These are phyloP conservation scores for Leucoraja erinaceus DNA, from an alignment of 2,113 vertebrate species.

Conservation along the genomic window DNA sequence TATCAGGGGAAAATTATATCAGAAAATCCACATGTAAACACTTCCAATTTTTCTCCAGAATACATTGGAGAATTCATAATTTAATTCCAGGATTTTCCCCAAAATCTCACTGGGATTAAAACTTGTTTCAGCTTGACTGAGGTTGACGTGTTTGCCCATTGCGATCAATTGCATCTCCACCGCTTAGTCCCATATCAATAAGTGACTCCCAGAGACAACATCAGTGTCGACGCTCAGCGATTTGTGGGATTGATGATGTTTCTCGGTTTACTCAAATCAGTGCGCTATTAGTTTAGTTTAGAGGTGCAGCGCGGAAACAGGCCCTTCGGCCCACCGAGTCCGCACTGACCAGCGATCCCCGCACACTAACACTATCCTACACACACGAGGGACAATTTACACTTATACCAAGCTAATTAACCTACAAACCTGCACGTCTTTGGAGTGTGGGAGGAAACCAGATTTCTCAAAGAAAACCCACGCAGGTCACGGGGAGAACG, in stretches of 20 bases:
- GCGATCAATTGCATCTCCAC: background rate
- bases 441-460: too few relatives aligned
- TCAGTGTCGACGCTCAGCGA: background rate
- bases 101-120: background rate
- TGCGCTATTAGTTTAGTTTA: too few relatives aligned
- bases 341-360: too few relatives aligned
- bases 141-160: background rate
- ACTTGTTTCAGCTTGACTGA: background rate
- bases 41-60: background rate
- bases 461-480: too few relatives aligned
- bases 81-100: constrained; percentile 1
- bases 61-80: background rate
- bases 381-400: too few relatives aligned
- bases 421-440: too few relatives aligned
- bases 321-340: too few relatives aligned
- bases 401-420: too few relatives aligned
- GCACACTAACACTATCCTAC: too few relatives aligned
- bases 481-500: too few relatives aligned
- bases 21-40: background rate
- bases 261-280: background rate
- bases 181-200: background rate
- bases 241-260: constrained; percentile 12
- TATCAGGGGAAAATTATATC: background rate
- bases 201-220: background rate
- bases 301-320: background rate